Conservation (phyloP, 2,797 vertebrate genomes). For the Dermochelys coriacea region DNA sequence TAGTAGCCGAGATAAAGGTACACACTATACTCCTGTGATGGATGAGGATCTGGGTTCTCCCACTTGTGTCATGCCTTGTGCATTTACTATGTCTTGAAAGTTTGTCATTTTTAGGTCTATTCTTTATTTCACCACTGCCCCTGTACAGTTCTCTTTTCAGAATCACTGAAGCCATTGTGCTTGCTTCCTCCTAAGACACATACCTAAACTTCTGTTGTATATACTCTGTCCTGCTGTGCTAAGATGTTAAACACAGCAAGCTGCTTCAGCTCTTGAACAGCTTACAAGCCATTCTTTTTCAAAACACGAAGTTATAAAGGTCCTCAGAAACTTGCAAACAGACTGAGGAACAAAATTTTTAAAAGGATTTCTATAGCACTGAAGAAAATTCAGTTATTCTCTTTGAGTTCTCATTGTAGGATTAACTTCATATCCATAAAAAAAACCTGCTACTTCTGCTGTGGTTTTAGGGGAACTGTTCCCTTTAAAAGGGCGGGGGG, state of each 20-base stretch:
- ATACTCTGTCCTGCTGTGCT: neutral
- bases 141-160: neutral
- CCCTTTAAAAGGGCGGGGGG: neutral
- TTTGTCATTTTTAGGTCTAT: neutral
- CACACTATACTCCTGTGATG: neutral
- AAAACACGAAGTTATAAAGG: neutral
- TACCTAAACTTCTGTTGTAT: neutral
- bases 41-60: neutral
- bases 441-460: neutral
- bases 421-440: neutral
- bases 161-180: neutral
- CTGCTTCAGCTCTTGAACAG: rapidly evolving
- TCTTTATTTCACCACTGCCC: neutral
- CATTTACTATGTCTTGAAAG: neutral
- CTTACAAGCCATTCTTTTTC: neutral
- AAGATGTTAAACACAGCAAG: neutral
- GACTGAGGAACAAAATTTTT: neutral
- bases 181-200: neutral
- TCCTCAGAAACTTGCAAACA: neutral
- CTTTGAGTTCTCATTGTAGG: neutral
- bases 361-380: neutral
- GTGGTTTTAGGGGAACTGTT: rapidly evolving
- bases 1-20: too few relatives aligned
- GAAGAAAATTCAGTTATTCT: neutral
- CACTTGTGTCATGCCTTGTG: neutral